These are phyloP conservation scores for Chymomyza costata DNA, from an alignment of 1,140 invertebrate species.

Conservation along the genomic window DNA sequence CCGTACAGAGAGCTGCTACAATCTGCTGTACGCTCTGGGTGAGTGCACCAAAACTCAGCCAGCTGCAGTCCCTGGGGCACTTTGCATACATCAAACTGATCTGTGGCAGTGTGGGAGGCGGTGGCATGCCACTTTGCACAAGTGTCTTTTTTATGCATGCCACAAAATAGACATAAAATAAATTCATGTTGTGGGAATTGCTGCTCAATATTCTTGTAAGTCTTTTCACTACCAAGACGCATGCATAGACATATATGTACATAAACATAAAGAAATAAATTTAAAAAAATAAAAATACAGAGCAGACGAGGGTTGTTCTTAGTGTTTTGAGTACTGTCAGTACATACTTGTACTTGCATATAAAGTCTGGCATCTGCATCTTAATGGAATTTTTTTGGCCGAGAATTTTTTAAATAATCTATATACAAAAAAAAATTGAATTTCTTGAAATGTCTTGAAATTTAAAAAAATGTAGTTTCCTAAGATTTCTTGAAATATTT, in stretches of 20 bases:
- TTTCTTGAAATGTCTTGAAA: no score
- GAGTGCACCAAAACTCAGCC: not conserved
- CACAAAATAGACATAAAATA: constrained; percentile 1
- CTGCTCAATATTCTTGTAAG: not conserved
- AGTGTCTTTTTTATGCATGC: not conserved
- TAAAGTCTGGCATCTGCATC: no score
- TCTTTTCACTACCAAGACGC: not conserved
- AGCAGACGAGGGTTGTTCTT: no score
- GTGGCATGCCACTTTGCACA: not conserved
- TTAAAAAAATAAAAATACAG: constrained; percentile 18
- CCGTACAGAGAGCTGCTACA: no score
- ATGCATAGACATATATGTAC: constrained; percentile 2
- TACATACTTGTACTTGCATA: no score
- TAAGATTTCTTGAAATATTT: no score
- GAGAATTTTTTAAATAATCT: no score
- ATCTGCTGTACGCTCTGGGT: not conserved
- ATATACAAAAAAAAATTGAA: no score
- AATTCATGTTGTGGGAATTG: not conserved
- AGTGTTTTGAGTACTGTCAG: no score
- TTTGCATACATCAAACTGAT: no score
- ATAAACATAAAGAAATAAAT: constrained; percentile 27
- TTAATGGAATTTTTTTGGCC: no score
- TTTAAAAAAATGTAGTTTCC: no score
- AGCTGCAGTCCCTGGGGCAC: not conserved
- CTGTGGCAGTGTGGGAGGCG: not conserved